Evolutionary conservation across 2,888 invertebrate genomes (phyloP), one percentile per base, ranked within the genome.

Genomic region (Trissolcus brochymenae): DNA sequence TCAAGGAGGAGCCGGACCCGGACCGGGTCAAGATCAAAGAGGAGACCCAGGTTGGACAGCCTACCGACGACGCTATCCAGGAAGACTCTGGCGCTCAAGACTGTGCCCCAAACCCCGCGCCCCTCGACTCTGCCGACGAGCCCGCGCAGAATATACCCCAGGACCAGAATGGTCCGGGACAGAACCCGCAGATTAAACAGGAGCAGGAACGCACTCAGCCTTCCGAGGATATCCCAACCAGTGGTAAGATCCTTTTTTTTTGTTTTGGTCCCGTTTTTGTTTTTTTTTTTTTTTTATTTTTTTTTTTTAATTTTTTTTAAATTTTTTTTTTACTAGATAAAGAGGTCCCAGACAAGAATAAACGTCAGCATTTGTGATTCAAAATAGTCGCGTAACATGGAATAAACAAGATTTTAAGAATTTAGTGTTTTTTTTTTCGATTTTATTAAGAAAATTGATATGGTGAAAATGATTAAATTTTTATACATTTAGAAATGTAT

Each of bases 21-120:
- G 87, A 88, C 64, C 50, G 86, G n/a, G 85, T 88, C 14, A 89
- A 89, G 73, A 87, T 89, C 68, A 89, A 89, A 74, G 89, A 89
- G 59, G 88, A 87, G 65, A 81, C 82, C 16, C 81, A 81, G 11
- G 82, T 82, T 61, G 83, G 82, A 16, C 86, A 84, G 65, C 17
- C 46, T 7, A 85, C 82, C 74, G 89, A 88, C 70, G 88, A 87
- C 81, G 81, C 85, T n/a, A 82, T 84, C 51, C 82, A 82, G 56
- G 87, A 88, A 49, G 89, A 88, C 59, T 81, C 82, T 7, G 49
- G 17, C 13, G 62, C 57, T 4, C 9, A 55, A 19, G 67, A 79
- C 6, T 57, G 65, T 11, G 17, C 70, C 25, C 43, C 71, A 1
- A 70, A 70, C 29, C 50, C 71, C 19, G 43, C 64, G 53, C 64